phyloP scores from a whole-genome alignment of 2,888 invertebrate genomes.

The Electrophaes corylata region DNA sequence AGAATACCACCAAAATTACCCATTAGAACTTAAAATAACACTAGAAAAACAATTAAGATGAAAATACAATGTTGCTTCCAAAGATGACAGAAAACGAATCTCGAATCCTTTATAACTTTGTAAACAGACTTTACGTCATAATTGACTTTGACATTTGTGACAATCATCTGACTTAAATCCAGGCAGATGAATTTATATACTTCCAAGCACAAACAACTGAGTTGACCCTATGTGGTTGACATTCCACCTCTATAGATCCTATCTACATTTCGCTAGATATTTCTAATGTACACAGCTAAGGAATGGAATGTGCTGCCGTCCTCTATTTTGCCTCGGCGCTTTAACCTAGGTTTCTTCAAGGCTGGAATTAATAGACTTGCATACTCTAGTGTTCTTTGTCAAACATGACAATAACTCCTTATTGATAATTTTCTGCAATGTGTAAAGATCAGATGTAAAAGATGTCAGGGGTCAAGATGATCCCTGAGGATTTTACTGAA shows the following conservation, averaged over 20 bases:
- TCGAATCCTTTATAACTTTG: background rate
- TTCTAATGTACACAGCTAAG: constrained; percentile 25
- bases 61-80: too few species aligned
- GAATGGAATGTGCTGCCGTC: constrained; percentile 26
- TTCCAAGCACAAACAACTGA: background rate
- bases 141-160: background rate
- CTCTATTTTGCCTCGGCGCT: constrained; percentile 31
- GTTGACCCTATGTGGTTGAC: background rate
- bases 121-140: background rate
- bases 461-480: too few species aligned
- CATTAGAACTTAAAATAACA: too few species aligned
- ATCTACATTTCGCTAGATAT: constrained; percentile 13
- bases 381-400: constrained; percentile 10
- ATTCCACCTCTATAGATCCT: background rate
- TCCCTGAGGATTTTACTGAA: too few species aligned
- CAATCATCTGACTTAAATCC: too few species aligned
- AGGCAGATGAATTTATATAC: background rate
- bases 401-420: too few species aligned
- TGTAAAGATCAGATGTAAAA: too few species aligned
- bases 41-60: too few species aligned
- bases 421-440: too few species aligned
- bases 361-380: constrained; percentile 29
- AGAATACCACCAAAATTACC: too few species aligned
- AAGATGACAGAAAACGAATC: too few species aligned
- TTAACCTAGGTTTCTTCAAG: constrained; percentile 29